Base-by-base conservation (phyloP, 2,797 vertebrate species). In the Enteromius paludinosus region DNA sequence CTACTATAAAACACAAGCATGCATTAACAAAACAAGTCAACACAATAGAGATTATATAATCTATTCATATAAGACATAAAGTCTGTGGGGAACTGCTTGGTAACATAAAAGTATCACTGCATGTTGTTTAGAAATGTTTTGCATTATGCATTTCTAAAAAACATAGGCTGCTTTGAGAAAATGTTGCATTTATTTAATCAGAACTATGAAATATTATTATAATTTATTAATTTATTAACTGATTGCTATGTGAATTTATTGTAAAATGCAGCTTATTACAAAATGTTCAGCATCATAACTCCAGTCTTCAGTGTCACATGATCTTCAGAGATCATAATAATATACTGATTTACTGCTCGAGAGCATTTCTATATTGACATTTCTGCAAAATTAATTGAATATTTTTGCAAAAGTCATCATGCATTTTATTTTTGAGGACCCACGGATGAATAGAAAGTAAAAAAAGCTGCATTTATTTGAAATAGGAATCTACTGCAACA, bases 1-100 rank as follows among this genome's bases (percentile, higher is more conserved):
- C 41, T 65, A 45, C 78, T 43, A 14, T 41, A 23, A 47, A 79
- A 23, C 23, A 65, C 54, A n/a, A 68, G 11, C 71, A 54, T 45
- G 23, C 35, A 35, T 61, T 11, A 72, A 20, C 1, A 6, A 28
- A 61, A 30, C n/a, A 18, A 33, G 3, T 3, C 15, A 4, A 56
- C 17, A 35, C 1, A 10, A 30, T 1, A 18, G 12, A 38, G 1
- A 43, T 77, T 1, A 47, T 62, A 41, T n/a, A 35, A 66, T 49
- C 4, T 3, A 6, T 65, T 30, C 64, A 30, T 28, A 1, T 5
- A 43, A 75, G 52, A 73, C 0, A 35, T 0, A 4, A 35, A 18
- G 18, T n/a, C 45, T 72, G 18, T 35, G 30, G 41, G 18, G 3
- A 47, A 70, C 23, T 28, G 28, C 23, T 69, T 45, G 38, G 0